Conservation (phyloP, 2,113 vertebrate genomes). For the Eulemur rufifrons region DNA sequence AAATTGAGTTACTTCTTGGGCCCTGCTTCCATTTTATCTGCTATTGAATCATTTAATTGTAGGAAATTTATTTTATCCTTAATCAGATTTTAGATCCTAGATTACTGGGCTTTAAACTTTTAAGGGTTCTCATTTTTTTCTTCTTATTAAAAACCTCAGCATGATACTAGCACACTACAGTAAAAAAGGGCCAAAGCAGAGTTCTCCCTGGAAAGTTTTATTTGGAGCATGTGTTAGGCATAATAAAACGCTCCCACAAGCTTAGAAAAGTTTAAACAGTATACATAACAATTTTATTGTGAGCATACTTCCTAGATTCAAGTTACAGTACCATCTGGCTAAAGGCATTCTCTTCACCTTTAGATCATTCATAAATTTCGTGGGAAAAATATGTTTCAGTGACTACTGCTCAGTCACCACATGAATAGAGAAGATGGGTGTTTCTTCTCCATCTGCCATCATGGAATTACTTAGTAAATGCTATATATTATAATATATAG, state of each 20-base stretch:
- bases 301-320: slow-evolving; percentile 1
- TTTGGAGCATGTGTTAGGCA: slow-evolving; percentile 6
- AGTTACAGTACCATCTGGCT: background rate
- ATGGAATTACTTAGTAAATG: slow-evolving; percentile 10
- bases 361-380: background rate
- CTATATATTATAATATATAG: background rate
- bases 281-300: background rate
- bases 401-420: background rate
- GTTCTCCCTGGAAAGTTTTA: background rate
- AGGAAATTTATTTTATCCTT: slow-evolving; percentile 73
- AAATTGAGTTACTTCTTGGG: slow-evolving; percentile 48
- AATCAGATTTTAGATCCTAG: slow-evolving; percentile 60
- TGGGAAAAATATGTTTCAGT: slow-evolving; percentile 17
- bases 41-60: slow-evolving; percentile 60
- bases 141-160: slow-evolving; percentile 60
- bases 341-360: background rate
- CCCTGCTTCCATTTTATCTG: slow-evolving; percentile 38
- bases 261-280: slow-evolving; percentile 49
- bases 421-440: background rate
- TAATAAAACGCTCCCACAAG: background rate
- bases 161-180: background rate
- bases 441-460: background rate
- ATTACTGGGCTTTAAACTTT: slow-evolving; percentile 65
- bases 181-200: slow-evolving; percentile 29
- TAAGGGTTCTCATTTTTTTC: slow-evolving; percentile 62